phyloP scores from a whole-genome alignment of 1,140 invertebrate genomes.

The Megalopta genalis region DNA sequence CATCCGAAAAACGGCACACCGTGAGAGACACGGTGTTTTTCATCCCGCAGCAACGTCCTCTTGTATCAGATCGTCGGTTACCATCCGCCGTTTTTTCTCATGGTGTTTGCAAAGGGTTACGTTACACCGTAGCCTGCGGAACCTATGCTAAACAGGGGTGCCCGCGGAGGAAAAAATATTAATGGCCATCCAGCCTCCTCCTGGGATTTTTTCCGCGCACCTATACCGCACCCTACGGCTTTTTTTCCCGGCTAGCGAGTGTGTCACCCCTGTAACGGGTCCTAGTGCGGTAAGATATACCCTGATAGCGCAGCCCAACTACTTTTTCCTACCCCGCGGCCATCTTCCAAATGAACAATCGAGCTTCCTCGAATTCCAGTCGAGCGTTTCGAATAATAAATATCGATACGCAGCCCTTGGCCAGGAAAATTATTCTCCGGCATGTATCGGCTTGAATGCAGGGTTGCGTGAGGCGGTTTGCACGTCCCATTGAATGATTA shows the following conservation, averaged over 20 bases:
- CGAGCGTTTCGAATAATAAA: not conserved
- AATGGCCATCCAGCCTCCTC: constrained; percentile 78
- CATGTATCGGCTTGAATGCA: not conserved
- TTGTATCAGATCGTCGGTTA: constrained; percentile 34
- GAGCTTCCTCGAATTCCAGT: not conserved
- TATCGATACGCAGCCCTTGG: constrained; percentile 1
- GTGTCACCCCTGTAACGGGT: constrained; percentile 54
- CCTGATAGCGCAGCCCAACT: constrained; percentile 70
- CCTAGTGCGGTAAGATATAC: constrained; percentile 74
- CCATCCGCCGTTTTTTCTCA: constrained; percentile 51
- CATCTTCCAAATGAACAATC: constrained; percentile 49
- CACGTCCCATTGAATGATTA: not conserved
- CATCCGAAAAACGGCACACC: constrained; percentile 26
- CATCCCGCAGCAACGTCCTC: not conserved
- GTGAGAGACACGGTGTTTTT: constrained; percentile 51
- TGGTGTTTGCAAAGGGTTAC: constrained; percentile 67
- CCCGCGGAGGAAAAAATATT: constrained; percentile 73
- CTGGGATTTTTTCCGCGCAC: constrained; percentile 59
- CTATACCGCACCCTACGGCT: constrained; percentile 2
- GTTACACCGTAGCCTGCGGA: constrained; percentile 49
- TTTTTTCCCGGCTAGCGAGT: constrained; percentile 4
- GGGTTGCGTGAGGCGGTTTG: not conserved
- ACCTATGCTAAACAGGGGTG: constrained; percentile 78
- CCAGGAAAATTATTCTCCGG: not conserved
- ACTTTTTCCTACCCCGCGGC: constrained; percentile 44